A percentile compares a stretch with the other conserved stretches of the same genome.
These are phyloP conservation scores for Crax fasciolata DNA, from an alignment of 2,797 vertebrate species.

Conservation along the genomic window DNA sequence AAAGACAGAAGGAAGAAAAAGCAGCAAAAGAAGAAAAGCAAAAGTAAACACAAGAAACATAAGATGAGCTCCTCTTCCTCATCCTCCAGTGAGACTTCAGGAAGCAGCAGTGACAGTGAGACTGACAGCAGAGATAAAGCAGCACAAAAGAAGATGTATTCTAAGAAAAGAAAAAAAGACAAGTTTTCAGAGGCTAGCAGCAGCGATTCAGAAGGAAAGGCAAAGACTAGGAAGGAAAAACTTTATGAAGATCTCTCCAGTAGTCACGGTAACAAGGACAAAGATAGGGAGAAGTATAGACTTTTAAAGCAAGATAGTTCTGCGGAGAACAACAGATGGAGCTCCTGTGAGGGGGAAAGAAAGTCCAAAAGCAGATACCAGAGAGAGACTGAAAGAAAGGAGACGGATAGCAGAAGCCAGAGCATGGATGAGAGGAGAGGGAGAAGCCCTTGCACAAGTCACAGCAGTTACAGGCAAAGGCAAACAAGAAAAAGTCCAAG, in stretches of 20 bases:
- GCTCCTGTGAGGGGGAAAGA: conserved; percentile 72
- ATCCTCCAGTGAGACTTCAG: conserved; percentile 81
- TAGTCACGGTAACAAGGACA: conserved; percentile 79
- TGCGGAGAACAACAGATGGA: conserved; percentile 81
- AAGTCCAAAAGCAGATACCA: conserved; percentile 65
- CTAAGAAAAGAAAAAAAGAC: conserved; percentile 85
- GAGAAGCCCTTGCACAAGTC: conserved; percentile 78
- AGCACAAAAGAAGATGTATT: conserved; percentile 85
- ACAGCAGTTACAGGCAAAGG: conserved; percentile 57
- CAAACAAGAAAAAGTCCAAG: conserved; percentile 51
- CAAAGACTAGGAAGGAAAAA: conserved; percentile 83
- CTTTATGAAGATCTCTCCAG: conserved; percentile 79
- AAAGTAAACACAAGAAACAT: conserved; percentile 85
- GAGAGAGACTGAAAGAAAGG: conserved; percentile 68
- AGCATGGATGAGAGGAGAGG: conserved; percentile 71
- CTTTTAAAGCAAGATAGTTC: conserved; percentile 77
- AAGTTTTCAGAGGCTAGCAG: conserved; percentile 82
- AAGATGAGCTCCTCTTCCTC: conserved; percentile 79
- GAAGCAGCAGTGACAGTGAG: conserved; percentile 81
- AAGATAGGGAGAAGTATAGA: conserved; percentile 64
- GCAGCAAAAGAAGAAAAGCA: conserved; percentile 87
- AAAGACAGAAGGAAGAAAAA: conserved; percentile 86
- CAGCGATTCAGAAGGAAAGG: conserved; percentile 83
- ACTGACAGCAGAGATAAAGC: conserved; percentile 84
- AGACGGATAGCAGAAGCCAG: conserved; percentile 64